Conservation (phyloP, 1,140 invertebrate species). For the Dermatophagoides farinae region DNA sequence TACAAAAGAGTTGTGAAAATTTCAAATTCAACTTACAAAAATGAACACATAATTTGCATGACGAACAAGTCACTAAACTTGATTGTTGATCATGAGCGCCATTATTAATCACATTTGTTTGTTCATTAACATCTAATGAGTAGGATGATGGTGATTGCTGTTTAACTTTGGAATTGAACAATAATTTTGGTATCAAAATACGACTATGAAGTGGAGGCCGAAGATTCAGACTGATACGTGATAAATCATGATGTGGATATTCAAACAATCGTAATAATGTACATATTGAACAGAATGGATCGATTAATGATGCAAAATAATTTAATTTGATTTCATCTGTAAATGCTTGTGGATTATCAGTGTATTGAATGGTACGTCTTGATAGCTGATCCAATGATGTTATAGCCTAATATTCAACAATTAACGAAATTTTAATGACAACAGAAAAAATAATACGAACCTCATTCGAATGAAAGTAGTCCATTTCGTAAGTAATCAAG, state of each 20-base stretch:
- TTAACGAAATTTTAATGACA: neutral
- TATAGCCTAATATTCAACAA: slow-evolving; percentile 24
- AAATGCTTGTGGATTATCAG: slow-evolving; percentile 21
- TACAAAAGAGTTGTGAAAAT: neutral
- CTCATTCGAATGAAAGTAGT: no score
- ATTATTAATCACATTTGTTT: neutral
- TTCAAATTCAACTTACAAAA: slow-evolving; percentile 22
- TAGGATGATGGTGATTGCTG: no score
- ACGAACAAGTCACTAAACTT: slow-evolving; percentile 24
- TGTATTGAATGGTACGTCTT: slow-evolving; percentile 1
- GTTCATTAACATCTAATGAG: slow-evolving; percentile 5
- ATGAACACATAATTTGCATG: slow-evolving; percentile 30
- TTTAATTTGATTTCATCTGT: slow-evolving; percentile 26
- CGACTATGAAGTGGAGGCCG: neutral
- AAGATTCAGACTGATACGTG: slow-evolving; percentile 3
- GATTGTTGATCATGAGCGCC: slow-evolving; percentile 16
- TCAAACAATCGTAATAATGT: slow-evolving; percentile 25
- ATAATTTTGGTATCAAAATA: slow-evolving; percentile 9
- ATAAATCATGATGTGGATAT: slow-evolving; percentile 15
- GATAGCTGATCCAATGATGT: slow-evolving; percentile 7
- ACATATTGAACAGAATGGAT: slow-evolving; percentile 29
- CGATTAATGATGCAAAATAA: slow-evolving; percentile 18
- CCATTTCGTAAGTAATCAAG: no score
- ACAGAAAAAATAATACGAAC: neutral
- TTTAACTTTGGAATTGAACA: slow-evolving; percentile 11